These are phyloP conservation scores for Drosophila grimshawi DNA, from an alignment of 1,140 invertebrate genomes.

Conservation along the genomic window DNA sequence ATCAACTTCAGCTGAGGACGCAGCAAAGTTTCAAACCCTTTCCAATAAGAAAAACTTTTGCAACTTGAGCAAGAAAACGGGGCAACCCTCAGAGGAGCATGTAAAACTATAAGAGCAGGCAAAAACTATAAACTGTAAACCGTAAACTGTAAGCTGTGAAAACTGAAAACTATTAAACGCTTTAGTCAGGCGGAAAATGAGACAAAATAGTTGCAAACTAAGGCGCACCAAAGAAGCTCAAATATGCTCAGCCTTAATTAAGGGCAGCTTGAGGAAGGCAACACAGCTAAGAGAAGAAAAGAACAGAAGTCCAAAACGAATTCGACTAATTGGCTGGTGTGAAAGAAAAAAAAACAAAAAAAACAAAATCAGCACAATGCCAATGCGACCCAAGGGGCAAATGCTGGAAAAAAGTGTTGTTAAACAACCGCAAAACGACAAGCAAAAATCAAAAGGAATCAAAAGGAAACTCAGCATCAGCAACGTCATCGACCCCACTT, in stretches of 20 bases:
- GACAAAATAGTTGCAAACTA: conserved; percentile 80
- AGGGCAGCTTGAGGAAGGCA: conserved; percentile 37
- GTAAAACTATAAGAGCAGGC: conserved; percentile 30
- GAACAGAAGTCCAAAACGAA: conserved; percentile 28
- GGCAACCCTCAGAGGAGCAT: conserved; percentile 8
- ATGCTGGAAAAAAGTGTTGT: conserved; percentile 43
- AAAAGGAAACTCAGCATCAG: conserved; percentile 46
- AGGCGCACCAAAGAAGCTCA: conserved; percentile 20
- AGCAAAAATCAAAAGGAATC: conserved; percentile 49
- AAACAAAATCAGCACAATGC: conserved; percentile 26
- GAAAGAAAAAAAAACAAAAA: conserved; percentile 28
- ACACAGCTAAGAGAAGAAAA: conserved; percentile 12
- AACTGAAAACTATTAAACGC: conserved; percentile 81
- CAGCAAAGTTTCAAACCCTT: conserved; percentile 58
- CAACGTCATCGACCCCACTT: conserved; percentile 60
- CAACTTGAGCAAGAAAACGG: conserved; percentile 73
- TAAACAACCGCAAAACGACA: conserved; percentile 61
- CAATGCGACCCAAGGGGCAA: conserved; percentile 13
- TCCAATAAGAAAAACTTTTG: conserved; percentile 72
- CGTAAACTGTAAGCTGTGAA: conserved; percentile 64
- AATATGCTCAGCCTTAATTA: conserved; percentile 67
- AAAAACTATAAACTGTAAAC: conserved; percentile 61
- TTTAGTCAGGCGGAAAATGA: conserved; percentile 84
- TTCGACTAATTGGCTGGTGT: conserved; percentile 67
- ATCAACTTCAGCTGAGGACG: conserved; percentile 21